Evolutionary conservation across 1,140 invertebrate genomes (phyloP).

Genomic region (Zaprionus inermis): DNA sequence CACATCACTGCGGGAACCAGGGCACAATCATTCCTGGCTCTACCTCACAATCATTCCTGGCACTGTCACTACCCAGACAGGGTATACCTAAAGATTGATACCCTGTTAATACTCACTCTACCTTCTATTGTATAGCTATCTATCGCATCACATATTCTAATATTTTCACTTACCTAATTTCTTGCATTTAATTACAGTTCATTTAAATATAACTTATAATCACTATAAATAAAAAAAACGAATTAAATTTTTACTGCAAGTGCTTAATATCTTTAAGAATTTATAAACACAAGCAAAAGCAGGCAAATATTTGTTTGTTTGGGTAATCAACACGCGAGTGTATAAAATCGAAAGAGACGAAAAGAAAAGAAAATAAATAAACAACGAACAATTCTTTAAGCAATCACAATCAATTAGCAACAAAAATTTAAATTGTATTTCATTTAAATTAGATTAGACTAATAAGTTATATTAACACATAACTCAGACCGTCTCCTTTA

Average conservation of each 20-base stretch:
- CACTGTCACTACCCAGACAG: too few species aligned
- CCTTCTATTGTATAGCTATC: too few species aligned
- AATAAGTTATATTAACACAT: neutral
- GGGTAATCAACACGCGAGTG: neutral
- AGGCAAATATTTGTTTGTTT: neutral
- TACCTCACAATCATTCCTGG: too few species aligned
- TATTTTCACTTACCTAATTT: too few species aligned
- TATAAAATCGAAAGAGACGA: neutral
- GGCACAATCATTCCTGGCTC: neutral
- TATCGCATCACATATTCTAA: too few species aligned
- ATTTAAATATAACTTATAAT: too few species aligned
- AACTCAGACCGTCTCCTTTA: neutral
- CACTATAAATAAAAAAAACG: neutral
- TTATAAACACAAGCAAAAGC: constrained; percentile 2
- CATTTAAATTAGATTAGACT: neutral
- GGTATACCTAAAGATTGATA: neutral
- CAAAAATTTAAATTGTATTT: neutral
- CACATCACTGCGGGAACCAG: neutral
- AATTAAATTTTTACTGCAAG: neutral
- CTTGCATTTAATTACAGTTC: too few species aligned
- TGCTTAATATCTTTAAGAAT: neutral
- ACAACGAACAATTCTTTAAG: neutral
- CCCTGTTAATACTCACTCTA: neutral
- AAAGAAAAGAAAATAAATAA: neutral
- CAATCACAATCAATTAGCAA: neutral